These are phyloP conservation scores for Poecilia latipinna DNA, from an alignment of 2,113 vertebrate genomes.

Conservation along the genomic window DNA sequence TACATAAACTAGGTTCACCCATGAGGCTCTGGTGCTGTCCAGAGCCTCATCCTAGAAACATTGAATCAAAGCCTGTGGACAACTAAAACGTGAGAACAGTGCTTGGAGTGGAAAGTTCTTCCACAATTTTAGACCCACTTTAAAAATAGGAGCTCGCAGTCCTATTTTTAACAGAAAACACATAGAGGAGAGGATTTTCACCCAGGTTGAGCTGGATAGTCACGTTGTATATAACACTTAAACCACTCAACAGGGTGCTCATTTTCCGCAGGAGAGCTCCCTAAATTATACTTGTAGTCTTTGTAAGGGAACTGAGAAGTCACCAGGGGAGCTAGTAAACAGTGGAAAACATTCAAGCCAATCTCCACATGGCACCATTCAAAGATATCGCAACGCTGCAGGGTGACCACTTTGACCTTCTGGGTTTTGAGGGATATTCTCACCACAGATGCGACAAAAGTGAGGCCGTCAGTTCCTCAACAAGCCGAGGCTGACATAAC, in stretches of 20 bases:
- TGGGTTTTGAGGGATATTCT: constrained; percentile 18
- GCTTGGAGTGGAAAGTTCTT: background rate
- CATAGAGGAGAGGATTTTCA: constrained; percentile 7
- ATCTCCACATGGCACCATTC: constrained; percentile 45
- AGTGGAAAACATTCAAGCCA: constrained; percentile 54
- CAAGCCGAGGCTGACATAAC: background rate
- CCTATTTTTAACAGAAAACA: constrained; percentile 4
- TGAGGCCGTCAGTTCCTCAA: background rate
- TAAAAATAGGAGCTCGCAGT: background rate
- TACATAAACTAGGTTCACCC: constrained; percentile 25
- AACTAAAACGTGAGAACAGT: constrained; percentile 5
- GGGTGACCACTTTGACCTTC: constrained; percentile 30
- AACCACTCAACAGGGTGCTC: constrained; percentile 25
- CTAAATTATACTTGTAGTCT: constrained; percentile 46
- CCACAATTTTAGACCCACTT: background rate
- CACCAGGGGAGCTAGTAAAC: constrained; percentile 43
- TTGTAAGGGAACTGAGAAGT: constrained; percentile 45
- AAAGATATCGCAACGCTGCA: constrained; percentile 23
- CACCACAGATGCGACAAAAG: constrained; percentile 16
- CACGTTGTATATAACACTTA: constrained; percentile 18
- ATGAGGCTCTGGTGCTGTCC: constrained; percentile 20
- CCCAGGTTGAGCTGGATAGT: constrained; percentile 23
- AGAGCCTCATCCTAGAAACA: constrained; percentile 24
- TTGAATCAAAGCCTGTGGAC: constrained; percentile 26
- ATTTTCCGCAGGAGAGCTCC: constrained; percentile 22